phyloP scores from a whole-genome alignment of 2,797 vertebrate species.

The Tauraco hartlaubi region DNA sequence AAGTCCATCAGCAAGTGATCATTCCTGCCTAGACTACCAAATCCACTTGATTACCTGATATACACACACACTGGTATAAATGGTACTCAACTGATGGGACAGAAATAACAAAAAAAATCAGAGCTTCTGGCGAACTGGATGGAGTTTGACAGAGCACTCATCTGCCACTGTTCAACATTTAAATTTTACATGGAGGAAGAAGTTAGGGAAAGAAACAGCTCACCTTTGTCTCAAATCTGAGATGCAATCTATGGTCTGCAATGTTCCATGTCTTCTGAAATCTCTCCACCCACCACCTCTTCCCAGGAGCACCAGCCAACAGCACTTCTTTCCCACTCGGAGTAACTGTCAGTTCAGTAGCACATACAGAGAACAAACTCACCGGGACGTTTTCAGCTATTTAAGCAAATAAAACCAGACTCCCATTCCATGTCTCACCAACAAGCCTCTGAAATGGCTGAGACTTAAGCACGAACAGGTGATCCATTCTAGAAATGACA shows the following conservation, averaged over 20 bases:
- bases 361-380: background rate
- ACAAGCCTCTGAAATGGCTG: background rate
- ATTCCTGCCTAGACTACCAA: background rate
- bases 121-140: background rate
- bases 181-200: background rate
- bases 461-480: background rate
- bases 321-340: rapidly evolving
- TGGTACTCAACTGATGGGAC: background rate
- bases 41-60: background rate
- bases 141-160: background rate
- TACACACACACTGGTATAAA: background rate
- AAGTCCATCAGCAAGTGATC: background rate
- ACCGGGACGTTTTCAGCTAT: background rate
- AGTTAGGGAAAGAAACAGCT: background rate
- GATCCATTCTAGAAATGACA: background rate
- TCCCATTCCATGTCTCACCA: background rate
- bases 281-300: rapidly evolving
- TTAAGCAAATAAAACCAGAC: background rate
- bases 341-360: background rate
- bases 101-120: background rate
- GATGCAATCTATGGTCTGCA: background rate
- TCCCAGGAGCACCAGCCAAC: background rate
- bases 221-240: background rate
- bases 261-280: background rate
- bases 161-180: background rate